Evolutionary conservation across 2,113 vertebrate genomes (phyloP).

Genomic region (Spea bombifrons): DNA sequence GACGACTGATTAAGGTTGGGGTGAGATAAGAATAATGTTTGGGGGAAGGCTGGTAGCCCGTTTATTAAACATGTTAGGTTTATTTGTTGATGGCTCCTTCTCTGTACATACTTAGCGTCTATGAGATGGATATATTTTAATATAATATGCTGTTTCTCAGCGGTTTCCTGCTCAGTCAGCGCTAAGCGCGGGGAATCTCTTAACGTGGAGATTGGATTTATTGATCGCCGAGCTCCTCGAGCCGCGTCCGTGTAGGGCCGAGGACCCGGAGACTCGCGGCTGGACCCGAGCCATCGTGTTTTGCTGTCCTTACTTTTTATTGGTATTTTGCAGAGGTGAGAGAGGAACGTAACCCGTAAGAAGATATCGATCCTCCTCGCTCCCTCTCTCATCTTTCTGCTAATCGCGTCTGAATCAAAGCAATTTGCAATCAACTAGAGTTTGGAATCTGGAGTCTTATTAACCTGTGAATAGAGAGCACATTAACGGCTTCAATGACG

Average conservation of each 20-base stretch:
- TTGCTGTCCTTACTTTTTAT: background rate
- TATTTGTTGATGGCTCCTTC: background rate
- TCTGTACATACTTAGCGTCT: background rate
- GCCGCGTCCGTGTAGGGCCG: background rate
- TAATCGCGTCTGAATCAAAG: too few relatives aligned
- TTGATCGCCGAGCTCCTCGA: background rate
- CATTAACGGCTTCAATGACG: too few relatives aligned
- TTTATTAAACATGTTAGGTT: background rate
- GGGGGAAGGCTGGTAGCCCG: background rate
- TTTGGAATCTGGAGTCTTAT: too few relatives aligned
- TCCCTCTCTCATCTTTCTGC: too few relatives aligned
- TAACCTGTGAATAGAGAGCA: too few relatives aligned
- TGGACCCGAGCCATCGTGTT: background rate
- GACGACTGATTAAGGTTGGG: too few relatives aligned
- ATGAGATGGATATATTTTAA: background rate
- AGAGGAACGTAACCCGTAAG: background rate
- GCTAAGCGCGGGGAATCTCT: background rate
- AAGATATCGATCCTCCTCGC: background rate
- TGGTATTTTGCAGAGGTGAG: background rate
- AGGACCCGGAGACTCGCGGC: background rate
- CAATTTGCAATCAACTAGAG: too few relatives aligned
- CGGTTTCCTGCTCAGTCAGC: constrained; percentile 10
- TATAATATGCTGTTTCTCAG: constrained; percentile 5
- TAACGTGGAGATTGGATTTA: constrained; percentile 13
- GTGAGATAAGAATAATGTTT: too few relatives aligned